Evolutionary conservation across 2,888 invertebrate genomes (phyloP), one percentile per base, ranked within the genome.

Genomic region (Hoplodrina blanda): DNA sequence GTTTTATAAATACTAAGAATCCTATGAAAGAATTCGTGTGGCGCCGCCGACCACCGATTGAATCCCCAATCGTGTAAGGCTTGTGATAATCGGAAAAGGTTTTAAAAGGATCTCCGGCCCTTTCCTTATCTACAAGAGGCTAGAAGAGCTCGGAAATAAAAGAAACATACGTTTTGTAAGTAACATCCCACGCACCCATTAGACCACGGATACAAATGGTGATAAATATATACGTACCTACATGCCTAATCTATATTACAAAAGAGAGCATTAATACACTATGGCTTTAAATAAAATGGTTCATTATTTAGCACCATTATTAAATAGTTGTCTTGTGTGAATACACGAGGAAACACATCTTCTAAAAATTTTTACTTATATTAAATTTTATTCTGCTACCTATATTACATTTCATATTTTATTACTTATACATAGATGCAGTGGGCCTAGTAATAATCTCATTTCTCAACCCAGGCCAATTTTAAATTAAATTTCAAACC

Each of bases 61-160:
- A 60, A 65, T 59, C 68, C 49, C 56, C 64, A 63, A 71, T 80
- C 76, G 56, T 80, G 68, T 76, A 71, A 75, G 61, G 53, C 72
- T 66, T 62, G 63, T 59, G 71, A 71, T 83, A 76, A 80, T 80
- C 72, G 76, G 68, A 72, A 83, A 83, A 76, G 81, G 76, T 76
- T 83, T 76, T 80, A 68, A 69, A 80, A 61, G 71, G 69, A 57
- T 72, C 50, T 59, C 57, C 60, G 63, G 52, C 15, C 62, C 37
- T 54, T 56, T 46, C 56, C 62, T 80, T 83, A 83, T 80, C 81
- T 68, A 50, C 56, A 64, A 49, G 33, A 78, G 70, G 60, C 66
- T 69, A 66, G 66, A 17, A 68, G 63, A 63, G 19, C 65, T 56
- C 56, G 66, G 37, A 63, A 76, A 83, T 68, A 80, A 75, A 66